A percentile compares a stretch with the other conserved stretches of the same genome.
Conservation (phyloP, 2,888 invertebrate genomes). For the Malthinus flaveolus region DNA sequence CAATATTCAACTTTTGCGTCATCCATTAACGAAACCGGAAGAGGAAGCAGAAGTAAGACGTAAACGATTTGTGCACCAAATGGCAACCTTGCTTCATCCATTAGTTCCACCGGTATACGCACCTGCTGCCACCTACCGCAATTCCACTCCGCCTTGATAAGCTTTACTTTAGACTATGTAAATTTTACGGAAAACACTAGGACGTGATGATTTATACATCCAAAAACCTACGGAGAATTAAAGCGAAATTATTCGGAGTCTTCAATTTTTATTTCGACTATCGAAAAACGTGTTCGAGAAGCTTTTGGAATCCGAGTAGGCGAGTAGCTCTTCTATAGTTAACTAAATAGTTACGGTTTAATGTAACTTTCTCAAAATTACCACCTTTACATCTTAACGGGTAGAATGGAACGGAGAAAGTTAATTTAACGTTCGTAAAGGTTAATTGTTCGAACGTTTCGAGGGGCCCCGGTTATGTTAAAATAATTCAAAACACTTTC, state of each 20-base stretch:
- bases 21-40: constrained; percentile 30
- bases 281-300: no score
- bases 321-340: no score
- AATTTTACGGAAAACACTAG: constrained; percentile 25
- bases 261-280: no score
- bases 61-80: constrained; percentile 29
- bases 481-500: no score
- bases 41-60: constrained; percentile 29
- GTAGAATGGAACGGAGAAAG: no score
- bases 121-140: constrained; percentile 30
- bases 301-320: no score
- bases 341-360: no score
- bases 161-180: constrained; percentile 30
- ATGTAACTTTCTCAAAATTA: no score
- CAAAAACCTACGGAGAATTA: constrained; percentile 5
- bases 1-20: constrained; percentile 30
- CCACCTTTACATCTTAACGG: no score
- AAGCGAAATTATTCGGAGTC: not conserved
- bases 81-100: constrained; percentile 29
- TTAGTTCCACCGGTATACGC: constrained; percentile 29
- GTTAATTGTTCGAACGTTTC: no score
- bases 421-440: no score
- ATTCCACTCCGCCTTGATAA: constrained; percentile 31
- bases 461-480: no score
- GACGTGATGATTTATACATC: constrained; percentile 24